Evolutionary conservation across 64 coral and sea anemone species (phyloP).

Genomic region (Actinia tenebrosa): DNA sequence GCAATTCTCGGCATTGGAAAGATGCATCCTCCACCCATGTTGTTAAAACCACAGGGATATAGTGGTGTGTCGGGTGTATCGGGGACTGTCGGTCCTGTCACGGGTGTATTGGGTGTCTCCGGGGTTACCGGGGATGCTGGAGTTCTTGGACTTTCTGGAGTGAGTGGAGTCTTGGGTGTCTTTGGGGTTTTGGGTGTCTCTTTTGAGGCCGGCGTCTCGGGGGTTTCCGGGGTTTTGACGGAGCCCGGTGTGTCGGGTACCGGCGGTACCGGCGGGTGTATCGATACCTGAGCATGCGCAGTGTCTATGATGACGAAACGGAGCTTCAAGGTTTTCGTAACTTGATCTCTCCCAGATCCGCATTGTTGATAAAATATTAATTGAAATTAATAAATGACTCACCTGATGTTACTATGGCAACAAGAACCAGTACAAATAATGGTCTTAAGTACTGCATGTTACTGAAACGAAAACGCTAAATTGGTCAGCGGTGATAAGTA

Average conservation of each 20-base stretch:
- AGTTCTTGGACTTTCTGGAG: conserved; percentile 56
- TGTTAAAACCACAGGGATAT: conserved; percentile 9
- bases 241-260: conserved; percentile 48
- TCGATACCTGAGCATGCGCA: conserved; percentile 21
- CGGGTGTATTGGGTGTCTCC: conserved; percentile 46
- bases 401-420: conserved; percentile 7
- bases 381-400: neutral
- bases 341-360: neutral
- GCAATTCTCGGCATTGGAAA: conserved; percentile 30
- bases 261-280: neutral
- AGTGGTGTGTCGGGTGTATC: conserved; percentile 42
- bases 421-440: neutral
- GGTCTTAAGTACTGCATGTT: conserved; percentile 4
- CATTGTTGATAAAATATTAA: neutral
- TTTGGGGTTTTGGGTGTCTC: conserved; percentile 47
- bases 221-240: conserved; percentile 30
- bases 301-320: conserved; percentile 18
- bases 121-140: conserved; percentile 51
- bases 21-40: neutral
- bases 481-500: neutral
- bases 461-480: neutral
- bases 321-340: neutral
- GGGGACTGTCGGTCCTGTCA: conserved; percentile 21
- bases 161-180: conserved; percentile 49
- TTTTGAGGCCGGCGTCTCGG: conserved; percentile 50